These are phyloP conservation scores for Actenoides hombroni DNA, from an alignment of 2,113 vertebrate genomes.

Conservation along the genomic window DNA sequence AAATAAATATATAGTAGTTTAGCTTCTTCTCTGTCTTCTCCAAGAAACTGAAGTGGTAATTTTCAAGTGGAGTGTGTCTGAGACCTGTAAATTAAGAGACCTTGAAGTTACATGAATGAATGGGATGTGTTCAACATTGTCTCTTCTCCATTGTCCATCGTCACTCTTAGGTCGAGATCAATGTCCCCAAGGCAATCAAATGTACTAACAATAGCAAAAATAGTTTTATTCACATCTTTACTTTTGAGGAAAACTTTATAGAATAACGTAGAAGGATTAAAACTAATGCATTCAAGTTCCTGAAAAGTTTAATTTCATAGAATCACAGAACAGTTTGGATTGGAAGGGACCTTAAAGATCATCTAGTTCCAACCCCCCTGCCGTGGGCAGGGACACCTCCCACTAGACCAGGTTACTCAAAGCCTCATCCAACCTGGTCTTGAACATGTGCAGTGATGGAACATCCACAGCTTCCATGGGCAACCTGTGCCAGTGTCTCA, in stretches of 20 bases:
- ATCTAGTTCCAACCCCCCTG: too few species aligned
- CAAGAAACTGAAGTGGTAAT: background rate
- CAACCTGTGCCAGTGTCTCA: too few species aligned
- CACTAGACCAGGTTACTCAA: too few species aligned
- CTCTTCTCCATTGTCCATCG: rapidly evolving
- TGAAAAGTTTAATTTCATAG: background rate
- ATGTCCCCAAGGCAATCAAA: background rate
- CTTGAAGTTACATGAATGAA: rapidly evolving
- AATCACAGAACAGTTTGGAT: too few species aligned
- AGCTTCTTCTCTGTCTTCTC: background rate
- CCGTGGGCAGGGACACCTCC: too few species aligned
- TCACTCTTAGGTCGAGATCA: background rate
- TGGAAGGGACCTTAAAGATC: too few species aligned
- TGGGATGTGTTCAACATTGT: rapidly evolving
- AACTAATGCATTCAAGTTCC: background rate
- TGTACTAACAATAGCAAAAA: background rate
- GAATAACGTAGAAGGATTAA: background rate
- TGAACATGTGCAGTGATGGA: too few species aligned
- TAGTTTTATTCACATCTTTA: background rate
- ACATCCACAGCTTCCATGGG: too few species aligned
- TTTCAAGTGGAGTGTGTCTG: background rate
- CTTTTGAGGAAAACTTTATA: background rate
- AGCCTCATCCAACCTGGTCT: too few species aligned
- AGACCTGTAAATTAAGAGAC: background rate
- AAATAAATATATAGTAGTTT: background rate